A percentile compares a stretch with the other conserved stretches of the same genome.
Evolutionary conservation across 2,797 vertebrate species (phyloP).

Genomic region (Myotis daubentonii): DNA sequence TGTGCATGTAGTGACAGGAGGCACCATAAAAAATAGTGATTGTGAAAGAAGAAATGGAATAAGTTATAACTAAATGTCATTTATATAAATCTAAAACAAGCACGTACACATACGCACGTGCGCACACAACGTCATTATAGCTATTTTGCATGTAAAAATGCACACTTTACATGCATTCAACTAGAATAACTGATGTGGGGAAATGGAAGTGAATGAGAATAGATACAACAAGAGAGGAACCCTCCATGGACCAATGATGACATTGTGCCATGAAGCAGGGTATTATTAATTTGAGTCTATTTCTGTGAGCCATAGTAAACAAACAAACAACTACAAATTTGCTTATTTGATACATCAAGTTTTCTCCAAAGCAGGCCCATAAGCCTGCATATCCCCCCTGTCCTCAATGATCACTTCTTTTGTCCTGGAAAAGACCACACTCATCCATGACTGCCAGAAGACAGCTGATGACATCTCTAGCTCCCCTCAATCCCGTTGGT

Average conservation of each 20-base stretch:
- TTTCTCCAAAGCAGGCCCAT: not conserved
- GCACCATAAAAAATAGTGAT: not conserved
- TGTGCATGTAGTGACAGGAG: not conserved
- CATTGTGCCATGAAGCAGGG: not conserved
- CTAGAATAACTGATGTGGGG: not conserved
- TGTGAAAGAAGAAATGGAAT: slow-evolving; percentile 14
- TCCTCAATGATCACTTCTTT: not conserved
- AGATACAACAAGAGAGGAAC: not conserved
- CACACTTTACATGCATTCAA: not conserved
- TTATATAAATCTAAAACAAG: slow-evolving; percentile 16
- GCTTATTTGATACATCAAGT: not conserved
- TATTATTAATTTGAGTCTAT: not conserved
- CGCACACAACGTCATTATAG: not conserved
- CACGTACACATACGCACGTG: rapidly evolving
- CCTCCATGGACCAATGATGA: not conserved
- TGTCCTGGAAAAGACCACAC: not conserved
- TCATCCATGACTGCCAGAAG: not conserved
- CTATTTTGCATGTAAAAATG: slow-evolving; percentile 22
- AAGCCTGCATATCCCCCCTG: not conserved
- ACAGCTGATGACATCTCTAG: not conserved
- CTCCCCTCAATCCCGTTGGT: not conserved
- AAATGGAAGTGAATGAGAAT: not conserved
- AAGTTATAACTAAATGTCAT: not conserved
- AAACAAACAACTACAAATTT: not conserved
- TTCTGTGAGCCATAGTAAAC: not conserved